These are phyloP conservation scores for Astreopora myriophthalma DNA, from an alignment of 64 coral and sea anemone species.

Conservation along the genomic window DNA sequence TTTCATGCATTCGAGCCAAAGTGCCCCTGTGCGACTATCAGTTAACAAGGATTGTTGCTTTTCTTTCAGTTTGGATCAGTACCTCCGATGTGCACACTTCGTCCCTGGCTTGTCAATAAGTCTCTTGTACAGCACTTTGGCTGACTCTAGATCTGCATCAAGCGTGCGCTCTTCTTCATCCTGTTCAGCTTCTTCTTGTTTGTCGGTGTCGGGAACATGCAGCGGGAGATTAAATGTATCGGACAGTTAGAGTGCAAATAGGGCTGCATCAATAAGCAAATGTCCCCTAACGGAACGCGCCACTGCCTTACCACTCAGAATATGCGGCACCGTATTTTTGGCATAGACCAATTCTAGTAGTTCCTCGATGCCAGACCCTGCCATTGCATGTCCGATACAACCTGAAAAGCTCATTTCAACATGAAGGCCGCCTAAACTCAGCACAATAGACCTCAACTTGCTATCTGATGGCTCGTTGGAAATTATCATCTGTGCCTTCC, in stretches of 20 bases:
- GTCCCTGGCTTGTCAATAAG: too few species aligned
- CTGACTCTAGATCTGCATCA: background rate
- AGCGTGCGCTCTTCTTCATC: background rate
- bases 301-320: constrained; percentile 25
- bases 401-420: constrained; percentile 20
- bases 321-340: constrained; percentile 26
- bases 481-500: background rate
- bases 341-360: constrained; percentile 60
- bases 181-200: background rate
- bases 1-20: constrained; percentile 16
- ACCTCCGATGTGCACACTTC: background rate
- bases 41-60: background rate
- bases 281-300: constrained; percentile 32
- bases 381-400: constrained; percentile 49
- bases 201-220: background rate
- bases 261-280: constrained; percentile 19
- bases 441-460: background rate
- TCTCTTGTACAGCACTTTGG: background rate
- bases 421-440: background rate
- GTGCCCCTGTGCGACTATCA: background rate
- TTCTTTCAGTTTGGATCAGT: background rate
- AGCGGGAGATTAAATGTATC: background rate
- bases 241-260: background rate
- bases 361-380: constrained; percentile 24
- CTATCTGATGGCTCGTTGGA: background rate